Percentiles rank a stretch among this genome's conserved stretches.
These are phyloP conservation scores for Semicossyphus pulcher DNA, from an alignment of 2,113 vertebrate species.

Conservation along the genomic window DNA sequence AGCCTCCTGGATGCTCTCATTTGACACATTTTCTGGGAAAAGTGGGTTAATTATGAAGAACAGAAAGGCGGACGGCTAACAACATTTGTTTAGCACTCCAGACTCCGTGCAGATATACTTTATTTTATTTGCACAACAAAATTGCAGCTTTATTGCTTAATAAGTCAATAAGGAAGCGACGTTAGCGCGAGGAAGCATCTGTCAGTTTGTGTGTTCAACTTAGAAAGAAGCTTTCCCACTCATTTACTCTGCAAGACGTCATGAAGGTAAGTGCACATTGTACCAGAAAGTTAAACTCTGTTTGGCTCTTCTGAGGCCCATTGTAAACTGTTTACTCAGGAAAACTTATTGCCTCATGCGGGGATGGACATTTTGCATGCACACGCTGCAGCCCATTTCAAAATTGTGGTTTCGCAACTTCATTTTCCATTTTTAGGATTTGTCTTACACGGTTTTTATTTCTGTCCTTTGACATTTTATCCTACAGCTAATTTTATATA, in stretches of 20 bases:
- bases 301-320: neutral
- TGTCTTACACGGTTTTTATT: rapidly evolving
- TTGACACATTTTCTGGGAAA: neutral
- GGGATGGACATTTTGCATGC: slow-evolving; percentile 15
- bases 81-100: neutral
- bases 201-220: neutral
- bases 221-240: neutral
- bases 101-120: neutral
- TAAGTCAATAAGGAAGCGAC: slow-evolving; percentile 64
- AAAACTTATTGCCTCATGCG: slow-evolving; percentile 34
- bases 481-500: neutral
- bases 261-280: slow-evolving; percentile 63
- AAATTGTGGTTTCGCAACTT: neutral
- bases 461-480: neutral
- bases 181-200: slow-evolving; percentile 52
- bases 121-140: neutral
- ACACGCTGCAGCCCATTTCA: neutral
- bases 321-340: neutral
- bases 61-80: neutral
- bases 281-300: neutral
- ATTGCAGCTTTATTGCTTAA: neutral
- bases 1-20: slow-evolving; percentile 21
- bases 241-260: neutral
- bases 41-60: neutral
- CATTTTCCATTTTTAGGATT: no score